phyloP scores from a whole-genome alignment of 2,888 invertebrate species.

The Acrobasis consociella region DNA sequence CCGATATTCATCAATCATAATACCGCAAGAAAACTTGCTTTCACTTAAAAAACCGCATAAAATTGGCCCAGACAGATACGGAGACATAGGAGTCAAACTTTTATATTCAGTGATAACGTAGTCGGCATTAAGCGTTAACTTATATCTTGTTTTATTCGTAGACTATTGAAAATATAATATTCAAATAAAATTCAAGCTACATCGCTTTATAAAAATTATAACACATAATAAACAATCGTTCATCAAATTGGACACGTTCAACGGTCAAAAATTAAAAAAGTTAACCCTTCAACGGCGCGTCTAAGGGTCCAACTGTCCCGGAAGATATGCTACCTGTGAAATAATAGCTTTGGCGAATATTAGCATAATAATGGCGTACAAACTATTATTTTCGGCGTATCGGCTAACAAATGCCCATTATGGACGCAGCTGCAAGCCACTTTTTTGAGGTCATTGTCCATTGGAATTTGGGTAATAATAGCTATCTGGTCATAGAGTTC shows the following conservation, averaged over 20 bases:
- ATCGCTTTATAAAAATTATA: conserved; percentile 8
- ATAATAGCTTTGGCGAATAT: conserved; percentile 69
- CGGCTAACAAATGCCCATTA: conserved; percentile 66
- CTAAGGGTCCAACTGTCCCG: conserved; percentile 56
- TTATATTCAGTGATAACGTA: no score
- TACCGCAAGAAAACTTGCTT: no score
- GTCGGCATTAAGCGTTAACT: no score
- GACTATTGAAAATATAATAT: no score
- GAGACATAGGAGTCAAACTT: no score
- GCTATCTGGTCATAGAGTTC: conserved; percentile 49
- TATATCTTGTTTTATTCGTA: no score
- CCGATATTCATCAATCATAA: no score
- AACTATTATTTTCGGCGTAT: conserved; percentile 74
- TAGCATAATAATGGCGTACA: conserved; percentile 76
- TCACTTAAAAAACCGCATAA: no score
- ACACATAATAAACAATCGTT: conserved; percentile 40
- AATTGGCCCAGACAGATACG: no score
- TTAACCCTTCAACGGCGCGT: conserved; percentile 54
- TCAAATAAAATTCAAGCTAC: no score
- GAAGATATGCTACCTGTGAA: conserved; percentile 70
- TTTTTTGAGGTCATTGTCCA: conserved; percentile 72
- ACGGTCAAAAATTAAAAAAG: conserved; percentile 60
- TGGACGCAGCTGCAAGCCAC: conserved; percentile 63
- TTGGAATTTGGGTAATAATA: conserved; percentile 60
- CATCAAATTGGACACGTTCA: conserved; percentile 73